Evolutionary conservation across 2,113 vertebrate species (phyloP), one percentile per base, ranked within the genome.

Genomic region (Pseudopodoces humilis): DNA sequence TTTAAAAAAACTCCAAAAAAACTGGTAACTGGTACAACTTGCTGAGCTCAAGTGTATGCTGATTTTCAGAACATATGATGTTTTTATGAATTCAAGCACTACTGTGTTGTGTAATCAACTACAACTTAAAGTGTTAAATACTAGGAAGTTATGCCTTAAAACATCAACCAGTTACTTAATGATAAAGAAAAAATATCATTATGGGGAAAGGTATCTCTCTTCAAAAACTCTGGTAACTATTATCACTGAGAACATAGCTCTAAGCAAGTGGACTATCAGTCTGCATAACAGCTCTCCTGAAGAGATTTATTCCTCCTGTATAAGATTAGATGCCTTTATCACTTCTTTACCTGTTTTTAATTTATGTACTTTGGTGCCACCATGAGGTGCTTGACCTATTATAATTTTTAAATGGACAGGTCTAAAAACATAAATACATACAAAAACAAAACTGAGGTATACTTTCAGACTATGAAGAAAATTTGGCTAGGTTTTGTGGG

Each of bases 311-410:
- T 90, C 77, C n/a, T 50, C n/a, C 20, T n/a, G 9, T 33, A 6
- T 35, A 43, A 53, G 53, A 63, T 14, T 2, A 59, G 44, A 64
- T 3, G 4, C 63, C 55, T 83, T 56, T 52, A 47, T 19, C 8
- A 11, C 53, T 83, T 86, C 47, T 93, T 69, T 43, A 93, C 55
- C 75, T 72, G n/a, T 63, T 50, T 77, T 86, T 41, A 75, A 70
- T 69, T 77, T 58, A 65, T 31, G 92, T 86, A 95, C 90, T 97
- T 84, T 95, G 94, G 94, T 95, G 94, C 83, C 95, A 96, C 92
- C 94, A 86, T 83, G 95, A 97, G 94, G 94, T 95, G 27, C 71
- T 47, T 69, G 33, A 63, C 43, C 92, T 80, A 59, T 65, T 63
- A 46, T 11, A 0, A 62, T 83, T 92, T 91, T 74, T 46, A 72